Evolutionary conservation across 2,888 invertebrate genomes (phyloP).

Genomic region (Nezara viridula): DNA sequence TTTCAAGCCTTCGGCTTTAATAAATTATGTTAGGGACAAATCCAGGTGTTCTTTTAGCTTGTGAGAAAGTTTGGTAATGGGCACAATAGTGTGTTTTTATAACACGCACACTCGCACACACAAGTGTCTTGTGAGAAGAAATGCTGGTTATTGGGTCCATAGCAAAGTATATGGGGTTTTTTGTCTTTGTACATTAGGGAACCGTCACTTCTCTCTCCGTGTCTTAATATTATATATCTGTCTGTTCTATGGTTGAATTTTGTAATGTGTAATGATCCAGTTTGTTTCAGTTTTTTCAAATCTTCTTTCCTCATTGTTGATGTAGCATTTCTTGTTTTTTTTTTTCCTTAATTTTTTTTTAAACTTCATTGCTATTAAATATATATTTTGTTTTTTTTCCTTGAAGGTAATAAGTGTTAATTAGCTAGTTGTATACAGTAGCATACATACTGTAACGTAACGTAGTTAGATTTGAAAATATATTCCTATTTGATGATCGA

Average conservation of each 20-base stretch:
- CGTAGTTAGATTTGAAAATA: slow-evolving; percentile 14
- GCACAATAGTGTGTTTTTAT: slow-evolving; percentile 56
- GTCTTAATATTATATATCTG: slow-evolving; percentile 41
- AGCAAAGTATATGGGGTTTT: slow-evolving; percentile 59
- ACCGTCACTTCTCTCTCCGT: slow-evolving; percentile 14
- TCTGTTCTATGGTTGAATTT: neutral
- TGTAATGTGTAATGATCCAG: neutral
- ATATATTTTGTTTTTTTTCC: neutral
- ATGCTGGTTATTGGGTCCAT: slow-evolving; percentile 63
- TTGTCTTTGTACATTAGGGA: slow-evolving; percentile 59
- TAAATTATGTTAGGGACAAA: slow-evolving; percentile 58
- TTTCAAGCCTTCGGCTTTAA: slow-evolving; percentile 26
- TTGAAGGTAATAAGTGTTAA: slow-evolving; percentile 7
- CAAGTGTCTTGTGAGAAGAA: slow-evolving; percentile 57
- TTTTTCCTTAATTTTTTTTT: neutral
- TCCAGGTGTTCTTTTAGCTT: slow-evolving; percentile 58
- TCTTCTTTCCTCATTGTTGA: neutral
- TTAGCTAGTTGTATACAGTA: neutral
- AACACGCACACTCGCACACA: slow-evolving; percentile 50
- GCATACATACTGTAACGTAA: neutral
- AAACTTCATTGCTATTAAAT: slow-evolving; percentile 11
- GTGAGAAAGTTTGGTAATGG: slow-evolving; percentile 58
- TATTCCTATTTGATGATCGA: slow-evolving; percentile 35
- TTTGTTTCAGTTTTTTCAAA: neutral
- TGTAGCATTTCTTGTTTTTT: slow-evolving; percentile 39